A percentile compares a stretch with the other conserved stretches of the same genome.
Evolutionary conservation across 1,140 invertebrate species (phyloP).

Genomic region (Choristoneura fumiferana): DNA sequence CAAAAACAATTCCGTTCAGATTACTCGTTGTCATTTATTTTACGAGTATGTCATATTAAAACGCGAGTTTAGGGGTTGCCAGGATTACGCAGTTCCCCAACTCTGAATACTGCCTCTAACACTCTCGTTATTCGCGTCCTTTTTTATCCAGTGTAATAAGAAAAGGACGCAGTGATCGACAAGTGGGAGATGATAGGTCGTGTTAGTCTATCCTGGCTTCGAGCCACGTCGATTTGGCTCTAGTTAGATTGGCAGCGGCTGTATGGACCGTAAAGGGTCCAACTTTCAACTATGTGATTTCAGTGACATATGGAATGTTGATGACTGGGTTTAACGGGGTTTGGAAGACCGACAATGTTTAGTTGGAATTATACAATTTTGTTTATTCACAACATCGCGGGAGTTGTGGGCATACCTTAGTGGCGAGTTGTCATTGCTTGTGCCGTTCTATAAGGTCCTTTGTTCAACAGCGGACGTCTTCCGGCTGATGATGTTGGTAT

Average conservation of each 20-base stretch:
- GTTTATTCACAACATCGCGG: too few relatives aligned
- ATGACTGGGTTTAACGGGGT: conserved; percentile 10
- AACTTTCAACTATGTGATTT: conserved; percentile 21
- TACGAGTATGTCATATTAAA: conserved; percentile 24
- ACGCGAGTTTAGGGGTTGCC: conserved; percentile 25
- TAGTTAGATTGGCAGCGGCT: conserved; percentile 48
- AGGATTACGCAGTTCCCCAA: conserved; percentile 30
- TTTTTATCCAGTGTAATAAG: not conserved
- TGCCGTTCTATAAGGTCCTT: too few relatives aligned
- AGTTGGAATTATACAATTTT: too few relatives aligned
- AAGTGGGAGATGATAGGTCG: too few relatives aligned
- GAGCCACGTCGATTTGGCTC: conserved; percentile 40
- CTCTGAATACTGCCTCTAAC: too few relatives aligned
- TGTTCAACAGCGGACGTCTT: too few relatives aligned
- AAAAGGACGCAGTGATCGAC: too few relatives aligned
- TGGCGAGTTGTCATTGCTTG: too few relatives aligned
- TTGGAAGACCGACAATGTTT: not conserved
- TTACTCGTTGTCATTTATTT: conserved; percentile 23
- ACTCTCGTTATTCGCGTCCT: not conserved
- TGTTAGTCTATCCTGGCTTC: conserved; percentile 30
- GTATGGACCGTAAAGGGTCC: conserved; percentile 28
- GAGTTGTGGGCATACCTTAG: too few relatives aligned
- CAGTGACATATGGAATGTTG: conserved; percentile 11
- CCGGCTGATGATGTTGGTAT: too few relatives aligned
- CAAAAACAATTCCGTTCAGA: conserved; percentile 24